Conservation (phyloP, 1,140 invertebrate species). For the Sinonovacula constricta region DNA sequence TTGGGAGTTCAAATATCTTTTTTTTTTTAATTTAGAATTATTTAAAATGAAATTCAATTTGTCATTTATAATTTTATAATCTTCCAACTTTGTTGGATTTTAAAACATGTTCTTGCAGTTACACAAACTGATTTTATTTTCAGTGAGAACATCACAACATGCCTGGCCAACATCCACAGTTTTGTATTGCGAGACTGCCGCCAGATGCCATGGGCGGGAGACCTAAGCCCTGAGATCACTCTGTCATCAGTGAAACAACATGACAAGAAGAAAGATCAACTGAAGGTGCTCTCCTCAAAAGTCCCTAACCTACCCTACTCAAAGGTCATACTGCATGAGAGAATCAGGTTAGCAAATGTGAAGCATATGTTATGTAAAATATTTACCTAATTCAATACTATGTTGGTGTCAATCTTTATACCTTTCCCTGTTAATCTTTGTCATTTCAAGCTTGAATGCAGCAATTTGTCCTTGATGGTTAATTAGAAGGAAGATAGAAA, state of each 20-base stretch:
- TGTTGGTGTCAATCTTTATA: no score
- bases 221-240: constrained; percentile 68
- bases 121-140: no score
- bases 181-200: constrained; percentile 76
- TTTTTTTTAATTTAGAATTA: no score
- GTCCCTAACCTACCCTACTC: constrained; percentile 77
- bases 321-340: constrained; percentile 74
- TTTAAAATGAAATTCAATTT: no score
- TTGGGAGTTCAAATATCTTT: no score
- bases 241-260: constrained; percentile 67
- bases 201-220: constrained; percentile 77
- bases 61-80: no score
- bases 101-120: constrained; percentile 5
- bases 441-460: no score
- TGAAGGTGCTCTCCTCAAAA: constrained; percentile 65
- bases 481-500: no score
- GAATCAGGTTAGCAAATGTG: constrained; percentile 68
- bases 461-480: no score
- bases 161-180: constrained; percentile 78
- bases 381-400: no score
- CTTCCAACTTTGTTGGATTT: neutral
- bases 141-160: constrained; percentile 74
- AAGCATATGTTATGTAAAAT: no score
- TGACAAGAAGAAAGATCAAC: constrained; percentile 76
- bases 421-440: no score